Evolutionary conservation across 2,113 vertebrate species (phyloP), one percentile per base, ranked within the genome.

Genomic region (Cinclus mexicanus): DNA sequence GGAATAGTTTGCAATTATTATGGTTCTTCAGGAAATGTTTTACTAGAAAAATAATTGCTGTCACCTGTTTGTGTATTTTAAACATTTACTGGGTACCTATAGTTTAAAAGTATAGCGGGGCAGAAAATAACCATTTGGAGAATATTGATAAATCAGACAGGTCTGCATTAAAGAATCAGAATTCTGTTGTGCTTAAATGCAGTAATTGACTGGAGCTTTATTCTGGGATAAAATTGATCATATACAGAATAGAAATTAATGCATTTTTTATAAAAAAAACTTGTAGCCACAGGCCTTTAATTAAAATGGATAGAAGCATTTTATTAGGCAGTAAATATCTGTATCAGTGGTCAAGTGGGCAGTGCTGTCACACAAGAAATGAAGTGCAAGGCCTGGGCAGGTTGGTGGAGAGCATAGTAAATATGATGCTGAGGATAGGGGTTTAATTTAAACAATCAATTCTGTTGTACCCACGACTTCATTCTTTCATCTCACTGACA

Each of bases 401-500:
- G 78, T 87, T 85, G 56, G 59, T 74, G 75, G 57, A 50, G 70
- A 84, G 46, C 77, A 47, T 79, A 77, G 71, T 87, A 85, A 94
- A 72, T 35, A 59, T 23, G 42, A 83, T 80, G 60, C 63, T 69
- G 49, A 91, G 53, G 61, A 69, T 85, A 67, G 59, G 46, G 35
- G 33, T 92, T 77, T 90, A 61, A 85, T 95, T 95, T 89, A 83
- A 91, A 88, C 63, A 91, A 83, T 72, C 1, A 3, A 76, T 93
- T 93, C 63, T 87, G 59, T 86, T 91, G 75, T 63, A 79, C 63
- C 63, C 85, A 90, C 8, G 42, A 90, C 35, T 88, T 95, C 69
- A 71, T 96, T 91, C 81, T 91, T 95, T 91, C 82, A 33, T 90
- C 33, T 91, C 57, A 59, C 49, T 91, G 82, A 52, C 71, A 87